Evolutionary conservation across 2,113 vertebrate species (phyloP).

Genomic region (Halichoerus grypus): DNA sequence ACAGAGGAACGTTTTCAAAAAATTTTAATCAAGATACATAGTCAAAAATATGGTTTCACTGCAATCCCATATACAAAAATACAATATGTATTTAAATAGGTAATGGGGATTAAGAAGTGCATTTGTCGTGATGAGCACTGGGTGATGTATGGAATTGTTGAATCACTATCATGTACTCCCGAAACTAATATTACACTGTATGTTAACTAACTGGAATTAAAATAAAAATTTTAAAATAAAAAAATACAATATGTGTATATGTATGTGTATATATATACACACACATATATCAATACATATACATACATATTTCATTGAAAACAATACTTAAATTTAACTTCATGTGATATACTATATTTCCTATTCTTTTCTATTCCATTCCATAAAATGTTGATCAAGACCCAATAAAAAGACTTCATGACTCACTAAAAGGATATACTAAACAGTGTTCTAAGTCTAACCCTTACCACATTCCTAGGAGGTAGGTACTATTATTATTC

Average conservation of each 20-base stretch:
- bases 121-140: neutral
- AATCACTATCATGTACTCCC: neutral
- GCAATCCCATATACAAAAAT: neutral
- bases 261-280: rapidly evolving
- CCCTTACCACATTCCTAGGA: neutral
- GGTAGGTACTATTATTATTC: neutral
- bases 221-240: neutral
- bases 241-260: neutral
- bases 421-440: neutral
- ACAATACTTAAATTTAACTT: conserved; percentile 25
- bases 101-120: neutral
- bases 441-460: conserved; percentile 1
- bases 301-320: neutral
- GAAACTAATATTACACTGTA: neutral
- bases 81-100: neutral
- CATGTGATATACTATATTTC: neutral
- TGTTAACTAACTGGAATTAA: neutral
- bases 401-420: neutral
- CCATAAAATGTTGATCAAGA: conserved; percentile 21
- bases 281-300: neutral
- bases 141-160: neutral
- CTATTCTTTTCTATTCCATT: neutral
- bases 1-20: neutral
- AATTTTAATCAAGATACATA: neutral
- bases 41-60: neutral